Base-by-base conservation (phyloP, 1,140 invertebrate species). In the Pollicipes pollicipes region DNA sequence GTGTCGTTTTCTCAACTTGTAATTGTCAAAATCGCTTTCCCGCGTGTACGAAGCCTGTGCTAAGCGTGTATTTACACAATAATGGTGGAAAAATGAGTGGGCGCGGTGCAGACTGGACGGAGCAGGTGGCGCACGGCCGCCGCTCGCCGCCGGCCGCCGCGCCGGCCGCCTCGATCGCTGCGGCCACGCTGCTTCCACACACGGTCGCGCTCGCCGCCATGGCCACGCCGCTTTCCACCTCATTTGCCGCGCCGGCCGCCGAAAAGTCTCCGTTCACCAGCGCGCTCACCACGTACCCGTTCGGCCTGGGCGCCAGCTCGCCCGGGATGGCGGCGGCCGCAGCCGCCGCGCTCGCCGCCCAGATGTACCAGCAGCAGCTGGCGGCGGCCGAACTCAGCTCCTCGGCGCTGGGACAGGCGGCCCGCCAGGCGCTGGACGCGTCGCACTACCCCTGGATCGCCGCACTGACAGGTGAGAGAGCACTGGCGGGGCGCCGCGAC, bases 1-100 rank as follows among this genome's bases (percentile, higher is more conserved):
- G 45, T 58, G 45, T 58, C 45, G 45, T 58, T 58, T 58, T 58
- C 45, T 58, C 45, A 58, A 58, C 45, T 58, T 58, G 45, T 58
- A 58, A 58, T 58, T 58, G 45, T 58, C 45, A 58, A 58, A 58
- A 58, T 58, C 45, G 45, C 24, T 58, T 58, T 58, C 13, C 45
- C 45, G 45, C 45, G 45, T 58, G 45, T 58, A 58, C 45, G 45
- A 58, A 58, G 45, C 45, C 45, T 10, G 45, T 58, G 45, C 45
- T 58, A 58, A 58, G 45, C 45, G 45, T 58, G 45, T 58, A 58
- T 58, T 58, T 58, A 58, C 45, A 58, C 45, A 58, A 58, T 58
- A 58, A 58, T 58, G 45, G 45, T 58, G 45, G 45, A 58, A 58
- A 58, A 58, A 58, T 58, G 45, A 58, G 17, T 21, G 45, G 45